A percentile compares a stretch with the other conserved stretches of the same genome.
These are phyloP conservation scores for Daktulosphaira vitifoliae DNA, from an alignment of 1,140 invertebrate genomes.

Conservation along the genomic window DNA sequence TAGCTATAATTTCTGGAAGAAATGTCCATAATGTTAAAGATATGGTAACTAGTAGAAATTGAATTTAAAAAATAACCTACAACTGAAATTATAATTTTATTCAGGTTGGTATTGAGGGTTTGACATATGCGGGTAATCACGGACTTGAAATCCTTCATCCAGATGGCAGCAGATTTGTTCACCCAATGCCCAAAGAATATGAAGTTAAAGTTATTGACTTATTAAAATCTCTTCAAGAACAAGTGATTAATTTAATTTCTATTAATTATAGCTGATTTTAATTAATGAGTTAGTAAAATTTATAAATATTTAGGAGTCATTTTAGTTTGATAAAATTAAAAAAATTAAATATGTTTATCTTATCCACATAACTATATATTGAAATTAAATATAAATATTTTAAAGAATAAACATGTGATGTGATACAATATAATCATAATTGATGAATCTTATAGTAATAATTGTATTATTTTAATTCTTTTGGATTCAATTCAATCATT, in stretches of 20 bases:
- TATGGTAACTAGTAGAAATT: constrained; percentile 52
- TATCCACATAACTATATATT: too few species aligned
- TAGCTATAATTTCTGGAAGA: constrained; percentile 77
- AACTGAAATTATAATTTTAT: not conserved
- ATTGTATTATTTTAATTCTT: too few species aligned
- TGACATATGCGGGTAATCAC: constrained; percentile 61
- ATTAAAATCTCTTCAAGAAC: constrained; percentile 70
- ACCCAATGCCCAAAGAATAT: constrained; percentile 78
- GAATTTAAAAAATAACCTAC: not conserved
- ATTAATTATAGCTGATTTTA: too few species aligned
- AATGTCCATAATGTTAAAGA: constrained; percentile 80
- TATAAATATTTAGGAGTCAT: too few species aligned
- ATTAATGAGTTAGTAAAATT: too few species aligned
- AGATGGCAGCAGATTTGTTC: constrained; percentile 82
- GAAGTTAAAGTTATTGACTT: constrained; percentile 73
- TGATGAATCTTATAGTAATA: too few species aligned
- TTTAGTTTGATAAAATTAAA: too few species aligned
- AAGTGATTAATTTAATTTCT: constrained; percentile 46
- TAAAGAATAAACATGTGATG: too few species aligned
- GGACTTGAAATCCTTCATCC: constrained; percentile 84
- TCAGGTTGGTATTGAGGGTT: constrained; percentile 68
- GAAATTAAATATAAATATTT: too few species aligned
- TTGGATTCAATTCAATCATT: too few species aligned
- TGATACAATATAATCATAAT: too few species aligned
- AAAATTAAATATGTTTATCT: too few species aligned